phyloP scores from a whole-genome alignment of 1,140 invertebrate genomes.

The Mactra quadrangularis region DNA sequence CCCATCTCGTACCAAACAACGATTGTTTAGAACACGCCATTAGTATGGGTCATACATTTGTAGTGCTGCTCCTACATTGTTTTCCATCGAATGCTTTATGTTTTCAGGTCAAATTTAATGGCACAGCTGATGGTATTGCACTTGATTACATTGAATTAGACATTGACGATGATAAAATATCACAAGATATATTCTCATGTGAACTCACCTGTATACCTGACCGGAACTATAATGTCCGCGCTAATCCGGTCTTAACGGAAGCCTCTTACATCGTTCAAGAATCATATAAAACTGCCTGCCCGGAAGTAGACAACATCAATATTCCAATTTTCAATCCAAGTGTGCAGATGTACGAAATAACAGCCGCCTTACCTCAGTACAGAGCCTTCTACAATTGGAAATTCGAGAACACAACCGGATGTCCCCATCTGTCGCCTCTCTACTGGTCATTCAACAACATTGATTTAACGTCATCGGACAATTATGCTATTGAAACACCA shows the following conservation, averaged over 20 bases:
- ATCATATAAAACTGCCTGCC: slow-evolving; percentile 57
- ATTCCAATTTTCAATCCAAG: slow-evolving; percentile 61
- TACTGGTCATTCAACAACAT: slow-evolving; percentile 60
- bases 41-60: no score
- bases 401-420: slow-evolving; percentile 53
- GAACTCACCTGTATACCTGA: slow-evolving; percentile 42
- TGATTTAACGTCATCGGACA: neutral
- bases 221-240: slow-evolving; percentile 23
- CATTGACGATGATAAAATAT: slow-evolving; percentile 33
- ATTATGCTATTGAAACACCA: neutral
- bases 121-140: slow-evolving; percentile 48
- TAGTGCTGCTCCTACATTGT: no score
- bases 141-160: slow-evolving; percentile 48
- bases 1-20: no score
- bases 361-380: slow-evolving; percentile 63
- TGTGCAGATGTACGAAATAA: slow-evolving; percentile 58
- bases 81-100: no score
- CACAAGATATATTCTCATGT: slow-evolving; percentile 49
- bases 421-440: slow-evolving; percentile 53
- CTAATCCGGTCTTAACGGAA: slow-evolving; percentile 8
- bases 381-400: slow-evolving; percentile 59
- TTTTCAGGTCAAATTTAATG: slow-evolving; percentile 53
- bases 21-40: no score
- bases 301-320: slow-evolving; percentile 68
- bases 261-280: slow-evolving; percentile 57